These are phyloP conservation scores for Trialeurodes vaporariorum DNA, from an alignment of 1,140 invertebrate species.

Conservation along the genomic window DNA sequence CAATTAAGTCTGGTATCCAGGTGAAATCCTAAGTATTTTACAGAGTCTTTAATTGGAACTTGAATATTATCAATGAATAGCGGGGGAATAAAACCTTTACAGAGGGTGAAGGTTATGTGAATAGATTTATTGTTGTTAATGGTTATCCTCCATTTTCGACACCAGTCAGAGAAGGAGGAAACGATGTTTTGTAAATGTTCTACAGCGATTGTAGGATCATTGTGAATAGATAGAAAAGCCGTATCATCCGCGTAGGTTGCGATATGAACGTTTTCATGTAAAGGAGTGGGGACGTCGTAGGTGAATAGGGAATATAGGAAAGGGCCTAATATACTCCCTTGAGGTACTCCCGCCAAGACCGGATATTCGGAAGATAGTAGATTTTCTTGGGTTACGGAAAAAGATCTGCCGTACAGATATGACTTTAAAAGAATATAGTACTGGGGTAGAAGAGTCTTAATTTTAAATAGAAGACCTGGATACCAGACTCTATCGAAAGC, in stretches of 20 bases:
- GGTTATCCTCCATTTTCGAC: constrained; percentile 6
- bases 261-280: not conserved
- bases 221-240: not conserved
- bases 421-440: constrained; percentile 10
- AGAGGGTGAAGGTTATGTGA: constrained; percentile 6
- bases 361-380: not conserved
- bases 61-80: not conserved
- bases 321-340: constrained; percentile 14
- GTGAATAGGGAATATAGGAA: constrained; percentile 12
- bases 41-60: not conserved
- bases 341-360: constrained; percentile 12
- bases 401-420: constrained; percentile 7
- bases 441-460: constrained; percentile 17
- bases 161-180: not conserved
- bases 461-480: constrained; percentile 29
- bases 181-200: not conserved
- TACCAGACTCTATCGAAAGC: constrained; percentile 35
- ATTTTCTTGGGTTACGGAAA: constrained; percentile 9
- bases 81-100: not conserved
- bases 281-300: constrained; percentile 6
- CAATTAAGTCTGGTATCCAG: constrained; percentile 8
- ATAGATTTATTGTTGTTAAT: constrained; percentile 5
- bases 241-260: constrained; percentile 14
- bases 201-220: not conserved
- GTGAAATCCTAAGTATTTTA: constrained; percentile 4